Evolutionary conservation across 1,140 invertebrate genomes (phyloP).

Genomic region (Centruroides vittatus): DNA sequence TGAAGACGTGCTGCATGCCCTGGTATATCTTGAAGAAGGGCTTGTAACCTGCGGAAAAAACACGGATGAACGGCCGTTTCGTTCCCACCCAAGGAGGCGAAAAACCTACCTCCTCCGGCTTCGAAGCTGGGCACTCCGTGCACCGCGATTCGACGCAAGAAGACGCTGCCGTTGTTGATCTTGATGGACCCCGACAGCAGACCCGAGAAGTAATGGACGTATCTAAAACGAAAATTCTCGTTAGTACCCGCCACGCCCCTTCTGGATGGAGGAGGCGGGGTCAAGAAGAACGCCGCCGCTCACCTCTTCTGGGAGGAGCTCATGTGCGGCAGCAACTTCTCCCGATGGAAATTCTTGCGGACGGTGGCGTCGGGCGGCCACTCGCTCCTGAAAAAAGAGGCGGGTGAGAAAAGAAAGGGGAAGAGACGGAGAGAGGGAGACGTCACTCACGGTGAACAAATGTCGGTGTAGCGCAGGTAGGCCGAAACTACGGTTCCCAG

Average conservation of each 20-base stretch:
- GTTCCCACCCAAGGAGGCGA: too few relatives aligned
- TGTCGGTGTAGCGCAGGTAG: too few relatives aligned
- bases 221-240: slow-evolving; percentile 40
- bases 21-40: slow-evolving; percentile 49
- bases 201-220: slow-evolving; percentile 75
- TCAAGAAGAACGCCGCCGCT: too few relatives aligned
- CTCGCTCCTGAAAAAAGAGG: too few relatives aligned
- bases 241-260: background rate
- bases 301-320: slow-evolving; percentile 76
- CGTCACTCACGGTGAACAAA: too few relatives aligned
- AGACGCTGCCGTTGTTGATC: slow-evolving; percentile 70
- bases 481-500: too few relatives aligned
- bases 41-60: slow-evolving; percentile 22
- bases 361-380: too few relatives aligned
- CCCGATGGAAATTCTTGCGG: too few relatives aligned
- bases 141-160: slow-evolving; percentile 70
- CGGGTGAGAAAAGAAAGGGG: too few relatives aligned
- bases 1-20: slow-evolving; percentile 72
- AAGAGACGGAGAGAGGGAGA: too few relatives aligned
- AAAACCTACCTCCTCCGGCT: slow-evolving; percentile 35
- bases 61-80: background rate
- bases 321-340: slow-evolving; percentile 23
- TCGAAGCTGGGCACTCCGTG: slow-evolving; percentile 66
- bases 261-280: too few relatives aligned
- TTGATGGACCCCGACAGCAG: slow-evolving; percentile 68